phyloP scores from a whole-genome alignment of 2,113 vertebrate species.

The Bufo gargarizans region DNA sequence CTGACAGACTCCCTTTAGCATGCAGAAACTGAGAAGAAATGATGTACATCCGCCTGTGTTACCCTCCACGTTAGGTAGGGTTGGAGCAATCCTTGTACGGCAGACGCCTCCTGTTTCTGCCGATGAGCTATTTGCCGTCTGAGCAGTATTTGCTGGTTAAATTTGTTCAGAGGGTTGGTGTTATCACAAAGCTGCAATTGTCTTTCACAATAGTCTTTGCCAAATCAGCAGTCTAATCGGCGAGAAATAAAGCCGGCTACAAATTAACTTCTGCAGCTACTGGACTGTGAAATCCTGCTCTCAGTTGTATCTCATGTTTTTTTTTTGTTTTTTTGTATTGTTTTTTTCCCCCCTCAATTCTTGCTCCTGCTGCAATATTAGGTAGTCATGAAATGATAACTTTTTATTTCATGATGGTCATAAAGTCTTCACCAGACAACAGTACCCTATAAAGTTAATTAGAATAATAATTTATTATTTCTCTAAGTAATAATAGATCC shows the following conservation, averaged over 20 bases:
- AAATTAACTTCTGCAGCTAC: conserved; percentile 31
- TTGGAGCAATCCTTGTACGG: neutral
- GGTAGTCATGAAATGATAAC: too few relatives aligned
- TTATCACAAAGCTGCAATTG: conserved; percentile 50
- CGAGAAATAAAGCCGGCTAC: conserved; percentile 25
- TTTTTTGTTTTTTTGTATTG: neutral
- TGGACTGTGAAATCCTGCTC: conserved; percentile 26
- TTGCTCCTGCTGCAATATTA: too few relatives aligned
- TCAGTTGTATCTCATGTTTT: neutral
- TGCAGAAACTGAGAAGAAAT: neutral
- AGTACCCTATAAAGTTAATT: too few relatives aligned
- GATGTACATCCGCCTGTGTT: neutral
- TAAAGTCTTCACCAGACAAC: too few relatives aligned
- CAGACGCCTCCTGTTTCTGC: conserved; percentile 6
- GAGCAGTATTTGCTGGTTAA: conserved; percentile 40
- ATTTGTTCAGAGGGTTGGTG: conserved; percentile 30
- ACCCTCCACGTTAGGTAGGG: neutral
- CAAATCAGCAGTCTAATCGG: conserved; percentile 33
- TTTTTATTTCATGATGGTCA: too few relatives aligned
- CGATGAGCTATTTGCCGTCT: conserved; percentile 22
- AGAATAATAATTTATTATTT: too few relatives aligned
- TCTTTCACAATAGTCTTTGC: conserved; percentile 4
- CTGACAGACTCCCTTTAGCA: neutral
- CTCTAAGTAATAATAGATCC: too few relatives aligned
- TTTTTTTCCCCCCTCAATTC: neutral